Evolutionary conservation across 2,113 vertebrate genomes (phyloP), one percentile per base, ranked within the genome.

Genomic region (Paratilapia polleni): DNA sequence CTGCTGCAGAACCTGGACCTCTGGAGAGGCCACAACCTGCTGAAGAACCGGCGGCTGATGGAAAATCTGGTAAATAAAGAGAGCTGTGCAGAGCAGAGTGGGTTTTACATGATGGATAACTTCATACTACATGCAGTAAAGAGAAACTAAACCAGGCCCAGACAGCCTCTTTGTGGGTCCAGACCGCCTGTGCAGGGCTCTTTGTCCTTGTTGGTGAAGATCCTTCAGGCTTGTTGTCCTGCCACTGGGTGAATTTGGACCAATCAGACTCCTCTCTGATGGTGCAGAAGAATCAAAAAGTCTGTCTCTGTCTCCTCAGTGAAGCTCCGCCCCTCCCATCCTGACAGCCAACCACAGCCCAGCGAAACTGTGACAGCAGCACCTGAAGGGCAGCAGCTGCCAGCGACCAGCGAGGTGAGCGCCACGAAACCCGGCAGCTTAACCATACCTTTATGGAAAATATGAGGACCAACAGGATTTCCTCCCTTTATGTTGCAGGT

Each of bases 331-430:
- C 77, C 74, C 52, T 59, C 77, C 3, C 76, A 64, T 20, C 31
- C 41, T 10, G 74, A 83, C 64, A 77, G 77, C 86, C 91, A 90
- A 77, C n/a, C 82, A 78, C 82, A 81, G 80, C 68, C 31, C 22
- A 54, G 81, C 68, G 63, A 5, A 12, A 75, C 79, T 36, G 3
- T 17, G 28, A 78, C 62, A 17, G 19, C 59, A 17, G 82, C 61
- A n/a, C n/a, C 75, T 20, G 63, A 78, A 0, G 63, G 76, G 38
- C 84, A 59, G 80, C 82, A 31, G 41, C 62, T 17, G 34, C 59
- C 36, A 2, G 52, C 83, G 1, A 41, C 70, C 17, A 60, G 54
- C 74, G 54, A 87, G 84, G 91, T 90, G 76, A 88, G 85, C 10
- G 31, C 6, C 0, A 20, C 3, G 38, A 63, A 68, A 56, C 20